Percentiles rank a stretch among this genome's conserved stretches.
phyloP scores from a whole-genome alignment of 2,888 invertebrate genomes.

The Drymonia ruficornis region DNA sequence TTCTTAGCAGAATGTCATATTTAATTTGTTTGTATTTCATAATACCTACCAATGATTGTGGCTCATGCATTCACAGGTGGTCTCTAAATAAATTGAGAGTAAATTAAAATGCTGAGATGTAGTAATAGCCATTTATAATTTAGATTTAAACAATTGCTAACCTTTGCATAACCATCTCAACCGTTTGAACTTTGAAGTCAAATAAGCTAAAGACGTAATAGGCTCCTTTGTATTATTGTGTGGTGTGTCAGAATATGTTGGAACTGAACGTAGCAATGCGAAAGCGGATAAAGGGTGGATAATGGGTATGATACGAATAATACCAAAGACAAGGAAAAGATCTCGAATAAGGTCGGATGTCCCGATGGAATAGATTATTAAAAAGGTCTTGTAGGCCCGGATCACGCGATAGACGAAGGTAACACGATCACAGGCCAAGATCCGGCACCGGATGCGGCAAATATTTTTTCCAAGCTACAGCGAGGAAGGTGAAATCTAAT shows the following conservation, averaged over 20 bases:
- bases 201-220: not conserved
- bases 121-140: not conserved
- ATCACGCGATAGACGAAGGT: slow-evolving; percentile 48
- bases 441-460: slow-evolving; percentile 63
- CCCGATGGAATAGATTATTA: slow-evolving; percentile 41
- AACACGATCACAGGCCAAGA: slow-evolving; percentile 55
- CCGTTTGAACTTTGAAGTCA: not conserved
- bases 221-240: not conserved
- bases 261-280: not conserved
- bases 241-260: not conserved
- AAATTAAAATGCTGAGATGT: no score
- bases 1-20: no score
- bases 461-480: slow-evolving; percentile 62
- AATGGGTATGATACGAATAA: slow-evolving; percentile 13
- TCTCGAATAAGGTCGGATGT: slow-evolving; percentile 21
- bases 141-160: not conserved
- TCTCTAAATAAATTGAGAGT: no score
- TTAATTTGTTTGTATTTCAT: no score
- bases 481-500: slow-evolving; percentile 76
- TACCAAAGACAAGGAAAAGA: slow-evolving; percentile 9
- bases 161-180: not conserved
- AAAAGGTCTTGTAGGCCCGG: slow-evolving; percentile 39
- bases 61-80: no score
- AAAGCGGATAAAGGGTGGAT: slow-evolving; percentile 3
- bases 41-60: no score